These are phyloP conservation scores for Pangasianodon hypophthalmus DNA, from an alignment of 2,113 vertebrate genomes.

Conservation along the genomic window DNA sequence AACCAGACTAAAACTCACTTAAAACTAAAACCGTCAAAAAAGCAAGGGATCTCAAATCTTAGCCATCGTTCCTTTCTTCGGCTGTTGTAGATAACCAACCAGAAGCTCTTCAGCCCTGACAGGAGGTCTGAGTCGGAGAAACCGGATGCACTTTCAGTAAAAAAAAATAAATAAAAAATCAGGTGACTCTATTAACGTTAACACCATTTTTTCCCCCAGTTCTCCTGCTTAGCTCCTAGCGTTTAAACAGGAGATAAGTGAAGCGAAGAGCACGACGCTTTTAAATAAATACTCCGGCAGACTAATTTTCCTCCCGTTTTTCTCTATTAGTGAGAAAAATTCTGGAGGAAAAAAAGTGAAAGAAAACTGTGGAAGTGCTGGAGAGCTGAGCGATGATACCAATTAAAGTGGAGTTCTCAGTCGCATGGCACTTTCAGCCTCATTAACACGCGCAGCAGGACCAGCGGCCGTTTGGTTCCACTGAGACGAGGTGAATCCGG, in stretches of 20 bases:
- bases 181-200: not conserved
- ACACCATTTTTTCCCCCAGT: not conserved
- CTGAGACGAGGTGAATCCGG: constrained; percentile 43
- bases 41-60: not conserved
- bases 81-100: not conserved
- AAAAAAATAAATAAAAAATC: not conserved
- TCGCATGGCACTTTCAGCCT: not conserved
- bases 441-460: not conserved
- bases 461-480: not conserved
- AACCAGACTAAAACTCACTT: too few species aligned
- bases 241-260: not conserved
- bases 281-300: not conserved
- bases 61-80: not conserved
- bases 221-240: not conserved
- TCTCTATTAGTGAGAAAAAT: not conserved
- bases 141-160: too few species aligned
- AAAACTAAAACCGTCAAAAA: not conserved
- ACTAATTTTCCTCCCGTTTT: not conserved
- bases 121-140: too few species aligned
- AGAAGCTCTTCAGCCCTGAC: not conserved
- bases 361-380: not conserved
- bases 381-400: not conserved
- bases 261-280: not conserved
- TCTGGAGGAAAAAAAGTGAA: not conserved
- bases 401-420: constrained; percentile 13